Evolutionary conservation across 2,797 vertebrate genomes (phyloP), one percentile per base, ranked within the genome.

Genomic region (Pterois miles): DNA sequence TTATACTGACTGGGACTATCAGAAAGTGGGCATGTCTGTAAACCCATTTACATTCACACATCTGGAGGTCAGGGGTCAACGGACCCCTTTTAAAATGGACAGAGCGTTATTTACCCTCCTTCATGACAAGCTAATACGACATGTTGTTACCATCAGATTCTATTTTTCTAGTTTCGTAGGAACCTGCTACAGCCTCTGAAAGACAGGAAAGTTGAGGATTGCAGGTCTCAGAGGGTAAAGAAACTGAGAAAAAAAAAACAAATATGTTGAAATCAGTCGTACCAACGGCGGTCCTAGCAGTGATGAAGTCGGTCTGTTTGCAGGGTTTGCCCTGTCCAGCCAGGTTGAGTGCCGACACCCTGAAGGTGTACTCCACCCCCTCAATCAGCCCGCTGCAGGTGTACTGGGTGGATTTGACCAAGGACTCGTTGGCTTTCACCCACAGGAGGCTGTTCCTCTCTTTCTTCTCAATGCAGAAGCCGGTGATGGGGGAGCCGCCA

Each of bases 401-500:
- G 89, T 98, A 98, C 89, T 99, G 97, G 22, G 96, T 97, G 76
- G 96, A 92, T 73, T 97, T 97, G 65, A 99, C 95, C 84, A 94
- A 48, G 8, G 95, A 92, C 80, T 99, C 98, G 0, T 99, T 99
- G 76, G 97, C 97, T 90, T 95, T 98, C 82, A 96, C 94, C 98
- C 98, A 99, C 53, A 99, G 94, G 33, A 99, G 91, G 83, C 98
- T 98, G 91, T 99, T 99, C 82, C 97, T 97, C 91, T 99, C 98
- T 91, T 99, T 99, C 81, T 97, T 97, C 86, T 99, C 98, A 72
- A 99, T 97, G 74, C 95, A 94, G 76, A 97, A 99, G 68, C 98
- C 97, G 1, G 93, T 96, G 81, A 99, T 96, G 25, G 98, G 98
- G 86, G 96, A 97, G 62, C 98, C 98, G 12, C 98, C 98, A 58